These are phyloP conservation scores for Paradisaea rubra DNA, from an alignment of 2,113 vertebrate species.

Conservation along the genomic window DNA sequence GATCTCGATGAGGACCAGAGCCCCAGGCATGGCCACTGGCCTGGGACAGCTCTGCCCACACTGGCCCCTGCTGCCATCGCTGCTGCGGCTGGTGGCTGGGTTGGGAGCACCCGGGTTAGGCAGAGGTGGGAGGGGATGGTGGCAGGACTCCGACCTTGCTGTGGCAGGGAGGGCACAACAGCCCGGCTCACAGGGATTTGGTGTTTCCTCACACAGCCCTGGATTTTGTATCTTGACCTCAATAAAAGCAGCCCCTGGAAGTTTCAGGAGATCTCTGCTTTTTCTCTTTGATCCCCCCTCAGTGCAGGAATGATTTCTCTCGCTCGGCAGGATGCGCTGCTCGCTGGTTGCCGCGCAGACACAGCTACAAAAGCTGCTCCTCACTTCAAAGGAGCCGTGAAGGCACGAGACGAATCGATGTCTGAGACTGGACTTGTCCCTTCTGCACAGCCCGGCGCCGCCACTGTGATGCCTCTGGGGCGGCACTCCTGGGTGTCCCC, in stretches of 20 bases:
- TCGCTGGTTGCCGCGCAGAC: background rate
- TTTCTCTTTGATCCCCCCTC: background rate
- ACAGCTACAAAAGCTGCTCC: background rate
- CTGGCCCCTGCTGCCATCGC: rapidly evolving
- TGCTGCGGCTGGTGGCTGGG: background rate
- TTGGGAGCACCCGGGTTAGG: background rate
- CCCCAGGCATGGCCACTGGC: rapidly evolving
- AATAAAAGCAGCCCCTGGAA: rapidly evolving
- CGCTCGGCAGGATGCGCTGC: rapidly evolving
- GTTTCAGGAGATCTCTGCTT: background rate
- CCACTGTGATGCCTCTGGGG: rapidly evolving
- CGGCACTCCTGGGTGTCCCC: rapidly evolving
- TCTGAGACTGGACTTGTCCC: rapidly evolving
- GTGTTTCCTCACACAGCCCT: background rate
- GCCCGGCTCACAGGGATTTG: background rate
- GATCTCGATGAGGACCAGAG: rapidly evolving
- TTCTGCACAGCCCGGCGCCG: rapidly evolving
- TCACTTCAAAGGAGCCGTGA: background rate
- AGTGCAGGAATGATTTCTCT: background rate
- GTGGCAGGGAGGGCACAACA: rapidly evolving
- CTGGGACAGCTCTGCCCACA: background rate
- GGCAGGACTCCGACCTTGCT: background rate
- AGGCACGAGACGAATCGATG: rapidly evolving
- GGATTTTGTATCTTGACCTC: background rate
- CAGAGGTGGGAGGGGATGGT: background rate